Evolutionary conservation across 1,140 invertebrate species (phyloP).

Genomic region (Heliconius hewitsoni): DNA sequence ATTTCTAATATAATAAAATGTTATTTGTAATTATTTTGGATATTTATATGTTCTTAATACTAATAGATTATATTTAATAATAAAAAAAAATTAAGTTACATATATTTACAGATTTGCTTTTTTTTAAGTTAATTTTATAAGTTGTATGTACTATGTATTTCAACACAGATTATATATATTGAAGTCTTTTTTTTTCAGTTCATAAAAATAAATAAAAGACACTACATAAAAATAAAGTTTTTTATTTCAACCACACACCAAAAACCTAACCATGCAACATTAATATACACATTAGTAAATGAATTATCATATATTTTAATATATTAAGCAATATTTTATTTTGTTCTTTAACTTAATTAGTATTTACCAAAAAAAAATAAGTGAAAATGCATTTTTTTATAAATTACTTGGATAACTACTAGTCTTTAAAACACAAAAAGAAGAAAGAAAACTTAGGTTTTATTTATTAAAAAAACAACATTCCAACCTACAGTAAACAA

Average conservation of each 20-base stretch:
- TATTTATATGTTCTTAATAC: neutral
- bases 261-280: neutral
- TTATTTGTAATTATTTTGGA: neutral
- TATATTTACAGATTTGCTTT: neutral
- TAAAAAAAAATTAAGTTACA: neutral
- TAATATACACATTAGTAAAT: neutral
- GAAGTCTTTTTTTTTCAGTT: too few species aligned
- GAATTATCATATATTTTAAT: neutral
- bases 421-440: neutral
- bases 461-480: conserved; percentile 1
- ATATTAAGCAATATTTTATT: neutral
- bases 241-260: conserved; percentile 10
- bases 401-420: neutral
- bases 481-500: conserved; percentile 12
- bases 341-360: neutral
- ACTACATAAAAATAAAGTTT: neutral
- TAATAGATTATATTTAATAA: neutral
- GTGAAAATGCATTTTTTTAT: neutral
- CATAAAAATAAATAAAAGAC: conserved; percentile 3
- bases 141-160: neutral
- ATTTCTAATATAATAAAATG: conserved; percentile 14
- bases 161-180: neutral
- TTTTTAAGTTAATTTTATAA: neutral
- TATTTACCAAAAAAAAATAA: neutral
- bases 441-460: conserved; percentile 15